Conservation (phyloP, 2,797 vertebrate species). For the Lacerta viridis region DNA sequence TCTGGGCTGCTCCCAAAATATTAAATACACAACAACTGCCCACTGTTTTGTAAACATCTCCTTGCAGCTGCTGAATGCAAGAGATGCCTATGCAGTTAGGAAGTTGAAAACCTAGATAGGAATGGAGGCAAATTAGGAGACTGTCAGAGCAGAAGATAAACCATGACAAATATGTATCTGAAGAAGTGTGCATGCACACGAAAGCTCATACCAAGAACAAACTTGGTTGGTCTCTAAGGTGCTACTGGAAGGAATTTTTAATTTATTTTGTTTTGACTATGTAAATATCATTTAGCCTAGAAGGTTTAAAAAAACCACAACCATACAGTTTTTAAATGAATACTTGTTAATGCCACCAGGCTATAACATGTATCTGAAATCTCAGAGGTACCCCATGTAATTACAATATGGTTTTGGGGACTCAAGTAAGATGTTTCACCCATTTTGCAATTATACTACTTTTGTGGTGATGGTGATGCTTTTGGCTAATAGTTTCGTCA, state of each 20-base stretch:
- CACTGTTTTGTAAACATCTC: not conserved
- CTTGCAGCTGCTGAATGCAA: not conserved
- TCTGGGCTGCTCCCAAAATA: too few relatives aligned
- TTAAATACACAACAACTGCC: not conserved
- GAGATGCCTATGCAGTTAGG: not conserved
- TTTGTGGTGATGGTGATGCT: not conserved
- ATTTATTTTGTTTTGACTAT: too few relatives aligned
- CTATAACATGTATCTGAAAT: conserved; percentile 12
- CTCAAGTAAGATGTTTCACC: not conserved
- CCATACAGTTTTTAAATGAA: not conserved
- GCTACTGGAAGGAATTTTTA: too few relatives aligned
- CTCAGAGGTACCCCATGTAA: conserved; percentile 2
- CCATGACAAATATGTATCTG: not conserved
- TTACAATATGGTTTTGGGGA: not conserved
- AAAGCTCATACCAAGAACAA: too few relatives aligned
- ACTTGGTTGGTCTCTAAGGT: too few relatives aligned
- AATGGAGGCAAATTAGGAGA: not conserved
- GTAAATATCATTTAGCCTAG: not conserved
- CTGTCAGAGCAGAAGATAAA: not conserved
- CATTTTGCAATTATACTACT: not conserved
- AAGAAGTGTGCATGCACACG: too few relatives aligned
- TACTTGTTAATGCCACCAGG: not conserved
- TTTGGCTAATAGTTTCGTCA: conserved; percentile 10
- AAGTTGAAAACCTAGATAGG: not conserved
- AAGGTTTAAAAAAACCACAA: not conserved